Evolutionary conservation across 2,113 vertebrate species (phyloP).

Genomic region (Amphilophus citrinellus): DNA sequence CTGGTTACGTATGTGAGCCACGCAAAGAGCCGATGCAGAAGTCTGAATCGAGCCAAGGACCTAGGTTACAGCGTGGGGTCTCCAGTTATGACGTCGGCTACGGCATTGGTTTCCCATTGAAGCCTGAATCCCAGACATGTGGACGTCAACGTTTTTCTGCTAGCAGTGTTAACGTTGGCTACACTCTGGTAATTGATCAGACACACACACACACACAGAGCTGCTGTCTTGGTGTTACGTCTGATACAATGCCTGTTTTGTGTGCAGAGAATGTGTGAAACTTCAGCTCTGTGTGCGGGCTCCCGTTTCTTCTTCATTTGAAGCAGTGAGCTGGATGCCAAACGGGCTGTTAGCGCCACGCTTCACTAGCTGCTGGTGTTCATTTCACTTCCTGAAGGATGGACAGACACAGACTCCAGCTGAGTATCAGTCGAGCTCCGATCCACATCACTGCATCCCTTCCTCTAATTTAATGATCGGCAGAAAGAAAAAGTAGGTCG

Average conservation of each 20-base stretch:
- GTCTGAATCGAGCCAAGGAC: no score
- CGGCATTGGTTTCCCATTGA: no score
- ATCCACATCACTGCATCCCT: background rate
- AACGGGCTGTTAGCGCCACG: background rate
- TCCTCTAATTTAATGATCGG: background rate
- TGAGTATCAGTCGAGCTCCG: background rate
- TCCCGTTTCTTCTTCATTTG: background rate
- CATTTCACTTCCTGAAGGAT: background rate
- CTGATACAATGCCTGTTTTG: background rate
- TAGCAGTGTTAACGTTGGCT: no score
- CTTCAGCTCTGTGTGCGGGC: background rate
- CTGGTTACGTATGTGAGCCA: no score
- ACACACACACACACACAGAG: background rate
- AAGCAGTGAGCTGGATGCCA: background rate
- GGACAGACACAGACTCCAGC: background rate
- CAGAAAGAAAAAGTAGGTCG: slow-evolving; percentile 21
- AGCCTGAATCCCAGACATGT: no score
- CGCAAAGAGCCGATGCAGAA: no score
- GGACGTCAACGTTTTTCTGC: no score
- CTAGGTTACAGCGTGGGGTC: no score
- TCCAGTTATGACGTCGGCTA: no score
- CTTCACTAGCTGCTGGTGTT: background rate
- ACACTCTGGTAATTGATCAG: no score
- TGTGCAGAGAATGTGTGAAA: background rate
- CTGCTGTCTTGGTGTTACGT: background rate